Conservation (phyloP, 2,797 vertebrate genomes). For the Lateolabrax maculatus region DNA sequence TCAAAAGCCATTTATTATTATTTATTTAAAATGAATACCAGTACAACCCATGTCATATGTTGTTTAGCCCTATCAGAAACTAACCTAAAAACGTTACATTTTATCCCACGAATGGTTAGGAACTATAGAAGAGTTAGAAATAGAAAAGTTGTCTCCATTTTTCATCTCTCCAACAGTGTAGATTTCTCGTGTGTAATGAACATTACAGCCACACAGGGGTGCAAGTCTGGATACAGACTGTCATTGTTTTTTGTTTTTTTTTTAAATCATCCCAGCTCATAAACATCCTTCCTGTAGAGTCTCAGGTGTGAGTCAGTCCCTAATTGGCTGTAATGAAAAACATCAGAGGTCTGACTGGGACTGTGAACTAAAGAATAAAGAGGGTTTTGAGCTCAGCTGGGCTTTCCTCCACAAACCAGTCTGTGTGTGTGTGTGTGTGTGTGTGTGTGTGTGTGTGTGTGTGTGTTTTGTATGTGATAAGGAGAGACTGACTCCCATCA, state of each 20-base stretch:
- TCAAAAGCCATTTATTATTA: too few species aligned
- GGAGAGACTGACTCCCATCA: conserved; percentile 1
- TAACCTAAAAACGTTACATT: neutral
- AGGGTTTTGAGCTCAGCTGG: neutral
- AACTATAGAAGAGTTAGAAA: too few species aligned
- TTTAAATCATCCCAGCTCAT: neutral
- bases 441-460: conserved; percentile 10
- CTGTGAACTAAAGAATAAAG: neutral
- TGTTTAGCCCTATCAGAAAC: neutral
- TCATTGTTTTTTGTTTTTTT: too few species aligned
- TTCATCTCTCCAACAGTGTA: neutral
- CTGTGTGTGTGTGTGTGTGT: neutral
- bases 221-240: too few species aligned
- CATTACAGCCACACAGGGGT: neutral
- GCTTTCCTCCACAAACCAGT: neutral
- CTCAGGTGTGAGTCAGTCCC: neutral
- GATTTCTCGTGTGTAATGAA: neutral
- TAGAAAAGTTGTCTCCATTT: neutral
- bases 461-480: neutral
- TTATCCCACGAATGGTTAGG: neutral
- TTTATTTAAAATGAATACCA: neutral
- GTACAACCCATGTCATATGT: neutral
- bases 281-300: neutral
- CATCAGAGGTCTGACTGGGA: neutral
- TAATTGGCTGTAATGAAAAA: neutral